These are phyloP conservation scores for Prietella phreatophila DNA, from an alignment of 2,113 vertebrate genomes.

Conservation along the genomic window DNA sequence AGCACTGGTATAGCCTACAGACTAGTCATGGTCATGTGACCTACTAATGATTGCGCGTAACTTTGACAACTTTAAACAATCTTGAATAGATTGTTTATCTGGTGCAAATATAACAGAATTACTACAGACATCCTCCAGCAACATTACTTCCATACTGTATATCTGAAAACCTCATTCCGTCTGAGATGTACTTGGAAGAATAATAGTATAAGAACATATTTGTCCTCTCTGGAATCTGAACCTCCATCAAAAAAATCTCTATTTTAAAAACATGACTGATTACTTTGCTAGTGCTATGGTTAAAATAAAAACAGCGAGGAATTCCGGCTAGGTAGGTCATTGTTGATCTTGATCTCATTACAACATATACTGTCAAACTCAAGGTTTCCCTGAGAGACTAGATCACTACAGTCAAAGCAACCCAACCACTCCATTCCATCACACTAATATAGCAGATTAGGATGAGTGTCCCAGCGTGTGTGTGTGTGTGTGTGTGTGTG, in stretches of 20 bases:
- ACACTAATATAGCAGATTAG: neutral
- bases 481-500: constrained; percentile 4
- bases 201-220: too few species aligned
- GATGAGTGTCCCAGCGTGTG: neutral
- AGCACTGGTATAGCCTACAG: neutral
- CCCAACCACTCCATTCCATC: neutral
- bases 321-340: neutral
- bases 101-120: neutral
- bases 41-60: neutral
- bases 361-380: neutral
- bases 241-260: neutral
- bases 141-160: neutral
- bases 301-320: neutral
- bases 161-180: too few species aligned
- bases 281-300: neutral
- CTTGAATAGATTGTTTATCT: neutral
- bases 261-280: neutral
- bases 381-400: neutral
- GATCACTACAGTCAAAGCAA: neutral
- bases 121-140: neutral
- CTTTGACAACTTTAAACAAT: neutral
- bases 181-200: too few species aligned
- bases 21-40: neutral
- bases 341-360: neutral
- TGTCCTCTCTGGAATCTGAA: too few species aligned